Base-by-base conservation (phyloP, 2,888 invertebrate species). In the Chymomyza amoena region DNA sequence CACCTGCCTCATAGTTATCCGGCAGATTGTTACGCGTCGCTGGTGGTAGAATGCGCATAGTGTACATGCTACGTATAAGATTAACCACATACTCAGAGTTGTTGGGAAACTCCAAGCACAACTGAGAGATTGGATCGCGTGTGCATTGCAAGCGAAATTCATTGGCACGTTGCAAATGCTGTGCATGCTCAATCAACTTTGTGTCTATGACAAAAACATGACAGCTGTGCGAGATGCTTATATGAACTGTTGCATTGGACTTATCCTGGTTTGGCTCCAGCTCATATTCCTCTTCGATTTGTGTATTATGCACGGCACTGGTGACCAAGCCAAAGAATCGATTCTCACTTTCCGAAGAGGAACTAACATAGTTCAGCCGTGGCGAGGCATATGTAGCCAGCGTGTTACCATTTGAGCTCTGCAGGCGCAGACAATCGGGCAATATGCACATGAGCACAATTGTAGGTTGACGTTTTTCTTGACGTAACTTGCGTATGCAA, bases 191-290 rank as follows among this genome's bases (percentile, higher is more conserved):
- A 4, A 95, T 94, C 81, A 97, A 93, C 90, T 97, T 95, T 0
- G 97, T 95, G 89, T 98, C 98, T 9, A 98, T 96, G 71, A 97
- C 97, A 90, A 99, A 99, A 0, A 98, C 97, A 91, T 99, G 98
- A 89, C 98, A 98, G 65, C 98, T 97, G 89, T 97, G 97, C 0
- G 96, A 96, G 18, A 95, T 94, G 76, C 94, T 93, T 10, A 94
- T 87, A 71, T 88, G 84, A n/a, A 81, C 84, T 10, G 68, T 54
- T 1, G 63, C 52, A n/a, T 66, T 36, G 1, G 73, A 73, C 1
- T 63, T 73, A 10, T 66, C 75, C 57, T 74, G 74, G 6, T 76
- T 74, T 4, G 77, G 77, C 64, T 78, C 75, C 45, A 75, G 6
- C 20, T 90, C 90, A 32, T 89, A 90, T 28, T 91, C 91, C 70